phyloP scores from a whole-genome alignment of 2,113 vertebrate genomes.

The Psittacara wagleri region DNA sequence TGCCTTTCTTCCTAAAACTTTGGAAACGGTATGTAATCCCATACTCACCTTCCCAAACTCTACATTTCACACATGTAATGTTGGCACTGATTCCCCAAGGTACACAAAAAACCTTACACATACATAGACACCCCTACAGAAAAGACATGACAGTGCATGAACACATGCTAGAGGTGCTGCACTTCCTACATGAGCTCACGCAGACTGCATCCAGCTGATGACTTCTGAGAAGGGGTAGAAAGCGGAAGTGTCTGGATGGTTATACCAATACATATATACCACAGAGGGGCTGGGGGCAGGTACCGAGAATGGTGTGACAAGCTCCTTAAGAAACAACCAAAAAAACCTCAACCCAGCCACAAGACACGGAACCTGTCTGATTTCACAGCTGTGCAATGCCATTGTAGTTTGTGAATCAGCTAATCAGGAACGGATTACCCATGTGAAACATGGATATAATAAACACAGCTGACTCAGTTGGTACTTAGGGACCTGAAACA shows the following conservation, averaged over 20 bases:
- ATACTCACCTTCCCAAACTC: not conserved
- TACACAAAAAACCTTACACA: not conserved
- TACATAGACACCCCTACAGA: not conserved
- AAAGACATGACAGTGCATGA: rapidly evolving
- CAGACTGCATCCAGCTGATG: not conserved
- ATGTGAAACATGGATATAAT: not conserved
- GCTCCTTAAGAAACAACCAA: not conserved
- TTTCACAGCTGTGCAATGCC: not conserved
- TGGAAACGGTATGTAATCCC: not conserved
- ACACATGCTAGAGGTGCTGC: rapidly evolving
- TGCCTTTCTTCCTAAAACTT: not conserved
- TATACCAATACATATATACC: rapidly evolving
- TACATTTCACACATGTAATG: rapidly evolving
- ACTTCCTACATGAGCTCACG: rapidly evolving
- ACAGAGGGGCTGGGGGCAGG: not conserved
- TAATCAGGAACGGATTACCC: not conserved
- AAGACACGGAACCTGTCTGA: not conserved
- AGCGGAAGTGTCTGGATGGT: not conserved
- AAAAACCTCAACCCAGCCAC: not conserved
- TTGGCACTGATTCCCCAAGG: not conserved
- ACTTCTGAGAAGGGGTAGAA: not conserved
- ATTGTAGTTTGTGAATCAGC: not conserved
- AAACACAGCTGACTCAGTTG: not conserved
- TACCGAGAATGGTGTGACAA: rapidly evolving
- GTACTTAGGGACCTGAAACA: not conserved